phyloP scores from a whole-genome alignment of 2,113 vertebrate species.

The Puma concolor region DNA sequence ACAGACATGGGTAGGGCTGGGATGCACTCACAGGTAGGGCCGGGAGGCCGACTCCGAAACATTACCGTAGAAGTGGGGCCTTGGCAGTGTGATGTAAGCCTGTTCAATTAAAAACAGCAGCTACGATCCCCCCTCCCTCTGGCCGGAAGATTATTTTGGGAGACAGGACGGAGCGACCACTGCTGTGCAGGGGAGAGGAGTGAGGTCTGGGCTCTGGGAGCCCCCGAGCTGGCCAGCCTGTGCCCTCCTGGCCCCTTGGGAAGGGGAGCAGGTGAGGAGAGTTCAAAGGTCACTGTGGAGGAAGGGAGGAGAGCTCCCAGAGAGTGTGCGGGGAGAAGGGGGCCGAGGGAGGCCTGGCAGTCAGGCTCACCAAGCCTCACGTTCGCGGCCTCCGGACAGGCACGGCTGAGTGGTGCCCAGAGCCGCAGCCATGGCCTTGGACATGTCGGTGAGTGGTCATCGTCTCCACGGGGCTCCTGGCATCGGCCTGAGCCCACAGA shows the following conservation, averaged over 20 bases:
- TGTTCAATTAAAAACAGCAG: neutral
- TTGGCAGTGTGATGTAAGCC: neutral
- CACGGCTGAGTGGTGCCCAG: neutral
- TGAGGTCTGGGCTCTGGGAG: neutral
- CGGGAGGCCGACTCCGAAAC: neutral
- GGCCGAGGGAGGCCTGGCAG: neutral
- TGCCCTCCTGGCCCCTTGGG: neutral
- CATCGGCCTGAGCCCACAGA: no score
- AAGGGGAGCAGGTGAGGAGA: neutral
- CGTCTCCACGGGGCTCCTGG: no score
- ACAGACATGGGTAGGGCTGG: neutral
- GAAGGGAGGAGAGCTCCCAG: neutral
- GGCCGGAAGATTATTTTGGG: neutral
- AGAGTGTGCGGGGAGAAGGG: neutral
- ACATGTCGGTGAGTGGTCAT: no score
- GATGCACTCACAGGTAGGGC: no score
- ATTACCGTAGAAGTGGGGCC: neutral
- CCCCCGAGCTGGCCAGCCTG: neutral
- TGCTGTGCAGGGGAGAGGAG: neutral
- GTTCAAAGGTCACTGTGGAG: neutral
- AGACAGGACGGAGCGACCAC: neutral
- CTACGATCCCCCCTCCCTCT: neutral
- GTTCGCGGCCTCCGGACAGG: neutral
- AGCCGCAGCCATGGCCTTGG: no score
- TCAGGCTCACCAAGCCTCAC: neutral